phyloP scores from a whole-genome alignment of 2,888 invertebrate genomes.

The Tiliacea citrago region DNA sequence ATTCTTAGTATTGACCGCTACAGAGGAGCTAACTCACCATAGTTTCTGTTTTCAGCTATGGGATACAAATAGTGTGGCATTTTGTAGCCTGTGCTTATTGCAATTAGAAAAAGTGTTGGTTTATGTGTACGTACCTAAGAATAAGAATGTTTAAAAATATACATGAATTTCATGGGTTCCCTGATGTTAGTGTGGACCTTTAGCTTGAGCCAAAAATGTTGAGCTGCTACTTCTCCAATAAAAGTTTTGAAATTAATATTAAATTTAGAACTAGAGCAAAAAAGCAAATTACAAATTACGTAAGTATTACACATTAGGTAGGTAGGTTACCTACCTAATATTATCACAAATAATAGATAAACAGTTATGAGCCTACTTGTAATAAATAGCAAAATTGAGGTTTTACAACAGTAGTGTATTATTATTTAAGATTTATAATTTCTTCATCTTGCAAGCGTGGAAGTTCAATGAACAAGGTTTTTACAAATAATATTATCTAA shows the following conservation, averaged over 20 bases:
- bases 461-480: not conserved
- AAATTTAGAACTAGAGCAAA: not conserved
- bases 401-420: not conserved
- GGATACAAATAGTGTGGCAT: not conserved
- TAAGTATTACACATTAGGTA: not conserved
- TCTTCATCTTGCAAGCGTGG: not conserved
- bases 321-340: too few species aligned
- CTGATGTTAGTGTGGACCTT: not conserved
- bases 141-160: not conserved
- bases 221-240: not conserved
- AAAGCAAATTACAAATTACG: not conserved
- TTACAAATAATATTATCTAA: not conserved
- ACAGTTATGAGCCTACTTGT: not conserved
- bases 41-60: not conserved
- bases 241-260: not conserved
- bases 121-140: too few species aligned
- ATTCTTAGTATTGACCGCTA: not conserved
- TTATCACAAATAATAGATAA: not conserved
- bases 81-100: not conserved
- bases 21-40: not conserved
- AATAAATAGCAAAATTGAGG: constrained; percentile 13
- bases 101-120: not conserved
- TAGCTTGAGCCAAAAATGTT: not conserved
- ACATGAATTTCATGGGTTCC: not conserved
- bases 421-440: not conserved